These are phyloP conservation scores for Notamacropus eugenii DNA, from an alignment of 2,797 vertebrate genomes.

Conservation along the genomic window DNA sequence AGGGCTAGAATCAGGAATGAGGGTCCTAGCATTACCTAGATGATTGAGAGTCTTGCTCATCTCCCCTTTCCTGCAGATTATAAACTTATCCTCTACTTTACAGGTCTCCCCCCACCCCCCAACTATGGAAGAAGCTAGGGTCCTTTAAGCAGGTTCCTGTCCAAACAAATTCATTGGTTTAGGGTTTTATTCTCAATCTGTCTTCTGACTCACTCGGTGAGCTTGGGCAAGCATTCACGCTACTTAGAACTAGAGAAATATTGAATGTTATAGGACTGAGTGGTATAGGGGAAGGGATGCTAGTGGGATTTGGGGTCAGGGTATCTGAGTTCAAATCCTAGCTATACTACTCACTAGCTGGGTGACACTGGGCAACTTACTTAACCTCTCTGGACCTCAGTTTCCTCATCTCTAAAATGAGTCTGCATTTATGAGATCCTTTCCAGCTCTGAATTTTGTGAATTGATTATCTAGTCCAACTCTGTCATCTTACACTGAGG, in stretches of 20 bases:
- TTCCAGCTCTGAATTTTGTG: background rate
- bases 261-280: background rate
- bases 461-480: background rate
- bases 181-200: background rate
- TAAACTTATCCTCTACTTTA: constrained; percentile 25
- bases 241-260: background rate
- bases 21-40: constrained; percentile 61
- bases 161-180: background rate
- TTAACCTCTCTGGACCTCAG: background rate
- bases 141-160: background rate
- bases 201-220: background rate
- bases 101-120: background rate
- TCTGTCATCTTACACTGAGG: background rate
- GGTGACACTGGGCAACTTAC: background rate
- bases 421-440: background rate
- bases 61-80: constrained; percentile 30
- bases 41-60: constrained; percentile 14
- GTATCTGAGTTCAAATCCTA: background rate
- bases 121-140: constrained; percentile 32
- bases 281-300: background rate
- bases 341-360: background rate
- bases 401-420: background rate
- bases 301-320: background rate
- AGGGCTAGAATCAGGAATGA: constrained; percentile 63
- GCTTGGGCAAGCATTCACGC: background rate